Conservation (phyloP, 2,888 invertebrate genomes). For the Troglohyphantes excavatus region DNA sequence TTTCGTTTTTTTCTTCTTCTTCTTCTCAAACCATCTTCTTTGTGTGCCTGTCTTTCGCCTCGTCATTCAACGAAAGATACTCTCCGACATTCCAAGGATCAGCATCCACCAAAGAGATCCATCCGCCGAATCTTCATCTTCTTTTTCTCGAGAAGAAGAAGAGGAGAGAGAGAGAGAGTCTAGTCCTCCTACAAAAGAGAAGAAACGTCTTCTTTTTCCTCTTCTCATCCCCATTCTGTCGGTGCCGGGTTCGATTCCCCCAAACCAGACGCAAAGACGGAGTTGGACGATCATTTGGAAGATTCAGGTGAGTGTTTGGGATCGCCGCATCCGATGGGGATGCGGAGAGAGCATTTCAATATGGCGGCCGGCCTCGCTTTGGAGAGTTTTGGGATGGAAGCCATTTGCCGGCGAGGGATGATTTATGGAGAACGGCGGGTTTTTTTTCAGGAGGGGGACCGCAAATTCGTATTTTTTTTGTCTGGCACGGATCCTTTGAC, state of each 20-base stretch:
- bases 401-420: slow-evolving; percentile 36
- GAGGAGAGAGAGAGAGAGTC: not conserved
- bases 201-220: not conserved
- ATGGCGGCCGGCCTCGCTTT: slow-evolving; percentile 61
- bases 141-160: no score
- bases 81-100: not conserved
- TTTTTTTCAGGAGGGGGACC: not conserved
- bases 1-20: slow-evolving; percentile 20
- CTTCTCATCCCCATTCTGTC: not conserved
- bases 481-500: no score
- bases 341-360: slow-evolving; percentile 48
- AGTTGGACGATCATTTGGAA: slow-evolving; percentile 73
- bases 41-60: slow-evolving; percentile 13
- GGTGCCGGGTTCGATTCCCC: slow-evolving; percentile 22
- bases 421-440: slow-evolving; percentile 34
- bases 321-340: slow-evolving; percentile 33
- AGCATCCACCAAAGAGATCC: not conserved
- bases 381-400: slow-evolving; percentile 27
- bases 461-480: not conserved
- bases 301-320: slow-evolving; percentile 64
- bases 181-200: not conserved
- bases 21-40: no score
- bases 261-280: slow-evolving; percentile 64
- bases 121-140: not conserved
- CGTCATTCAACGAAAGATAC: slow-evolving; percentile 10